These are phyloP conservation scores for Lates japonicus DNA, from an alignment of 2,797 vertebrate species.

Conservation along the genomic window DNA sequence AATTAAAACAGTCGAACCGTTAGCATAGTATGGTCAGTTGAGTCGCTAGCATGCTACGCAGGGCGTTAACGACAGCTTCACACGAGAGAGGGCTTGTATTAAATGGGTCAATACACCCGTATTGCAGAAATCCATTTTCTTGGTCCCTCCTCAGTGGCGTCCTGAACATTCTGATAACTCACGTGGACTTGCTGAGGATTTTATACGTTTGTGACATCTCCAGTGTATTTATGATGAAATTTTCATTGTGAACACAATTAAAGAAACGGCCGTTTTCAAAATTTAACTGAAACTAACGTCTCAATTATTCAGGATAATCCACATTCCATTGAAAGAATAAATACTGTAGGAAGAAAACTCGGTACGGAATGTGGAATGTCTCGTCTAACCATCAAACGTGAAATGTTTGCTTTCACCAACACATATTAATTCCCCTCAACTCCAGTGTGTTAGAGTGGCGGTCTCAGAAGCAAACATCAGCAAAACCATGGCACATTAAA, in stretches of 20 bases:
- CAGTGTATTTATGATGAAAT: neutral
- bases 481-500: neutral
- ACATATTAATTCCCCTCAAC: too few species aligned
- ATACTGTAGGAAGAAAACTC: neutral
- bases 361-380: neutral
- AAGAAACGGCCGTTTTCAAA: neutral
- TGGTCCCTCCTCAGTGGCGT: too few species aligned
- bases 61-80: neutral
- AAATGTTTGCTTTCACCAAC: neutral
- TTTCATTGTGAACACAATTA: too few species aligned
- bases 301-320: too few species aligned
- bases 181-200: neutral
- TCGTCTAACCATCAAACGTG: too few species aligned
- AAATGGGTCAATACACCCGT: neutral
- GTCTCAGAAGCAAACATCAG: neutral
- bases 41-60: neutral
- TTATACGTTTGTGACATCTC: neutral
- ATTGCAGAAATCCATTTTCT: too few species aligned
- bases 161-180: rapidly evolving
- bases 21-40: neutral
- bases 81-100: rapidly evolving
- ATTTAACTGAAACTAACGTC: too few species aligned
- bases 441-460: neutral
- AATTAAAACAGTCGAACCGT: rapidly evolving
- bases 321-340: neutral